A percentile compares a stretch with the other conserved stretches of the same genome.
phyloP scores from a whole-genome alignment of 2,113 vertebrate genomes.

The Atherinomorus stipes region DNA sequence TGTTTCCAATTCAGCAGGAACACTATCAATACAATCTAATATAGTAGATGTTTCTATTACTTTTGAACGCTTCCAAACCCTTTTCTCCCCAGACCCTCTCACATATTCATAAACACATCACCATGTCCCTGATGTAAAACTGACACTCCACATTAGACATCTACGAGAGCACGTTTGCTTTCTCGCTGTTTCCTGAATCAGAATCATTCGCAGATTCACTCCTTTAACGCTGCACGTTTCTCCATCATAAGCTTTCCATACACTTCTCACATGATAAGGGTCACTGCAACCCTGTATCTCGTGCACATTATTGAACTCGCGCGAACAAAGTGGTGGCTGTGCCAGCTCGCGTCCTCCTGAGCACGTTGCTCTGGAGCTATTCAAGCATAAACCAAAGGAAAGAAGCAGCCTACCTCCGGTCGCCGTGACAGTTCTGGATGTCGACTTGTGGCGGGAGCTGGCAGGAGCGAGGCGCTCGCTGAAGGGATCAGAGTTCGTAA shows the following conservation, averaged over 20 bases:
- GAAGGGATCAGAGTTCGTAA: conserved; percentile 34
- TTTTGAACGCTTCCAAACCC: conserved; percentile 1
- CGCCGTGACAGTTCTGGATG: conserved; percentile 50
- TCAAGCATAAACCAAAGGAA: neutral
- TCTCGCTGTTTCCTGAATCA: neutral
- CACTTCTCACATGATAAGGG: conserved; percentile 7
- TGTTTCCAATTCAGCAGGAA: neutral
- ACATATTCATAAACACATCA: neutral
- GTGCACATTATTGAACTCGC: neutral
- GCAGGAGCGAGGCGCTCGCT: conserved; percentile 34
- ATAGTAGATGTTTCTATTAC: neutral
- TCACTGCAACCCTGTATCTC: neutral
- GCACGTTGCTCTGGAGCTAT: conserved; percentile 14
- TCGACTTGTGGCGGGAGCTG: conserved; percentile 44
- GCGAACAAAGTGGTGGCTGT: conserved; percentile 16
- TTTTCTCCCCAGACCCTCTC: neutral
- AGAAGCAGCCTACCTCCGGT: conserved; percentile 60
- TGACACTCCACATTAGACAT: conserved; percentile 5
- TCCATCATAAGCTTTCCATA: neutral
- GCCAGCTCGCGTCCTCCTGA: conserved; percentile 2
- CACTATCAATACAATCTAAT: neutral
- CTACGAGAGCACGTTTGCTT: neutral
- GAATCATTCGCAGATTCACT: too few species aligned
- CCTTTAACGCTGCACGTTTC: neutral
- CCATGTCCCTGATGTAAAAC: conserved; percentile 16